Percentiles rank a stretch among this genome's conserved stretches.
Evolutionary conservation across 2,797 vertebrate genomes (phyloP).

Genomic region (Periparus ater): DNA sequence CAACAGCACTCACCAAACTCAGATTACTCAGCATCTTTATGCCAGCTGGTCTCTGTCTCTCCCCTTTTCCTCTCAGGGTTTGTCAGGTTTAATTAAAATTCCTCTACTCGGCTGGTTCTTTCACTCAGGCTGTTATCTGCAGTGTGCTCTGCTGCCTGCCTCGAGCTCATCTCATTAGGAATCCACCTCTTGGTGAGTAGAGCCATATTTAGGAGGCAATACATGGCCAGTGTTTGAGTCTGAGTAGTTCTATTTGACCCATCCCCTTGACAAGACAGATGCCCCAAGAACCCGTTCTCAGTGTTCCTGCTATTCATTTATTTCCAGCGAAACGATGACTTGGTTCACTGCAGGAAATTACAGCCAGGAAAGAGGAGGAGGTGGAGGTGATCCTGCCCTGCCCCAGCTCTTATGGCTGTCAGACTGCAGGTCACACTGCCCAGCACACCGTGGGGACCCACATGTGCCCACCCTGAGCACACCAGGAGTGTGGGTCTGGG

Average conservation of each 20-base stretch:
- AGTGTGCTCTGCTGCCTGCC: background rate
- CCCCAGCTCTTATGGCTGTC: background rate
- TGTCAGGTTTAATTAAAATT: conserved; percentile 47
- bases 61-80: background rate
- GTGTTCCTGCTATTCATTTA: background rate
- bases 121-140: background rate
- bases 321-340: background rate
- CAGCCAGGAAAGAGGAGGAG: background rate
- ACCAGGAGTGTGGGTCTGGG: fast-evolving
- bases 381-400: background rate
- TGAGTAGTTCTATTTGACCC: background rate
- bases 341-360: background rate
- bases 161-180: background rate
- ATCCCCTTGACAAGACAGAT: background rate
- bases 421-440: background rate
- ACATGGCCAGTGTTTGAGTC: background rate
- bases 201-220: background rate
- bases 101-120: background rate
- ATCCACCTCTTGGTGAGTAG: background rate
- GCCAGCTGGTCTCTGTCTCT: background rate
- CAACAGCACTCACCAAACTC: background rate
- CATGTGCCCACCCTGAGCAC: background rate
- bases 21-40: background rate
- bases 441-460: background rate
- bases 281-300: background rate